A percentile compares a stretch with the other conserved stretches of the same genome.
phyloP scores from a whole-genome alignment of 2,888 invertebrate species.

The Syrphus vitripennis region DNA sequence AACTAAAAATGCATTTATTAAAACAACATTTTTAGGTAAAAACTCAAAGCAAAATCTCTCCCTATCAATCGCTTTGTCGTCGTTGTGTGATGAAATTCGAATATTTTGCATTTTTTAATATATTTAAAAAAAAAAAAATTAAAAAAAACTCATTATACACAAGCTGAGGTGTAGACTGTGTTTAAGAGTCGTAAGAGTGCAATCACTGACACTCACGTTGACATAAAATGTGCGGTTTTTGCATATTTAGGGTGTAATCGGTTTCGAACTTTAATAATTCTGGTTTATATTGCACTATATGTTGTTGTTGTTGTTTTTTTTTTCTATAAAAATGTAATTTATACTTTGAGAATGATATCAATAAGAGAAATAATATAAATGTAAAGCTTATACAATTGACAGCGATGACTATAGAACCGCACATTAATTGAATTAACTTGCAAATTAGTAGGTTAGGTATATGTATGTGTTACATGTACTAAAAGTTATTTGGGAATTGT shows the following conservation, averaged over 20 bases:
- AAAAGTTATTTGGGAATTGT: neutral
- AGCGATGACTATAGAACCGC: neutral
- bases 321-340: conserved; percentile 24
- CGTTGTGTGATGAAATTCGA: conserved; percentile 62
- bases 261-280: conserved; percentile 26
- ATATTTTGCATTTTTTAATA: conserved; percentile 52
- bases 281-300: conserved; percentile 33
- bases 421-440: neutral
- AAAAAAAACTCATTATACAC: conserved; percentile 24
- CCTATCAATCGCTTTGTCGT: conserved; percentile 4
- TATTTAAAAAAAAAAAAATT: neutral
- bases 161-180: neutral
- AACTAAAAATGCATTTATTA: neutral
- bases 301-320: neutral
- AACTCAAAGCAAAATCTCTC: neutral
- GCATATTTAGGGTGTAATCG: conserved; percentile 61
- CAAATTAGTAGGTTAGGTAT: neutral
- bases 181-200: conserved; percentile 3
- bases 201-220: conserved; percentile 48
- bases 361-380: neutral
- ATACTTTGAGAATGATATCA: neutral
- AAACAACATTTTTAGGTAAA: neutral
- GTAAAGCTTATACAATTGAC: neutral
- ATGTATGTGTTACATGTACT: too few species aligned
- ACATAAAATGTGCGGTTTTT: conserved; percentile 52